Percentiles rank a stretch among this genome's conserved stretches.
phyloP scores from a whole-genome alignment of 1,140 invertebrate species.

The Heliconius hewitsoni region DNA sequence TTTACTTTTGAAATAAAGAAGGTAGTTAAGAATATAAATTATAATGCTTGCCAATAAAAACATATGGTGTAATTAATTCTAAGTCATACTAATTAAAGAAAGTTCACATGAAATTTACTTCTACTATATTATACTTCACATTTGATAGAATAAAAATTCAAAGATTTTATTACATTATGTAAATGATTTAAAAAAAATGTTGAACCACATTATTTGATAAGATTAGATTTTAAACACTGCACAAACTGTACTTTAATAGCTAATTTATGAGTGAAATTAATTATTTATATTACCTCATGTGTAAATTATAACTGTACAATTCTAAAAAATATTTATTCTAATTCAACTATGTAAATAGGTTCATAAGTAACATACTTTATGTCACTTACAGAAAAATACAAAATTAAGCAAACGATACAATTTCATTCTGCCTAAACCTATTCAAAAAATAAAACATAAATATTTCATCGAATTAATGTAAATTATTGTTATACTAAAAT shows the following conservation, averaged over 20 bases:
- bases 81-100: no score
- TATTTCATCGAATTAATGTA: not conserved
- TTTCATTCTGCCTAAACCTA: not conserved
- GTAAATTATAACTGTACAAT: constrained; percentile 2
- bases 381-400: not conserved
- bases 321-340: not conserved
- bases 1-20: no score
- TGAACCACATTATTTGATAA: not conserved
- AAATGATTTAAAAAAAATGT: not conserved
- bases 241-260: constrained; percentile 6
- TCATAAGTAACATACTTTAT: not conserved
- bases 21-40: no score
- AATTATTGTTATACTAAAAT: not conserved
- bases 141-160: not conserved
- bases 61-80: no score
- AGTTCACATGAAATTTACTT: no score
- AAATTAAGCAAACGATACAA: not conserved
- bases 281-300: not conserved
- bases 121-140: no score
- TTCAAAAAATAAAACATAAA: not conserved
- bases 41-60: no score
- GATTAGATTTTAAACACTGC: constrained; percentile 4
- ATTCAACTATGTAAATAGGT: no score
- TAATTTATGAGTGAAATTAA: not conserved
- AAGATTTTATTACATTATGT: not conserved